phyloP scores from a whole-genome alignment of 2,888 invertebrate genomes.

The Mongoloraphidia duomilia region DNA sequence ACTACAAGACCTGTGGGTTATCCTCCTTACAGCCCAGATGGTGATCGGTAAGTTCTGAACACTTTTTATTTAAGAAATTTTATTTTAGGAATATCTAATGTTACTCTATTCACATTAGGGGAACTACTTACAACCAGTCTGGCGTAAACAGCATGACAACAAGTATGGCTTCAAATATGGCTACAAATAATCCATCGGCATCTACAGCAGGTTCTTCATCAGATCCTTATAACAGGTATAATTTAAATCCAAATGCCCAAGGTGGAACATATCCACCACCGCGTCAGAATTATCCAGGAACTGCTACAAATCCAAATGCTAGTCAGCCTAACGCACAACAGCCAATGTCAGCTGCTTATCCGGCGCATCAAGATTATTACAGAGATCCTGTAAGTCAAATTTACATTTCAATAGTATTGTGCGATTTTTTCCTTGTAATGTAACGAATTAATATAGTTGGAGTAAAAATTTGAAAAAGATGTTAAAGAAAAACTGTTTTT shows the following conservation, averaged over 20 bases:
- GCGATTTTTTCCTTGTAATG: too few species aligned
- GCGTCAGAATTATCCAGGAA: constrained; percentile 5
- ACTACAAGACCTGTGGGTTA: constrained; percentile 62
- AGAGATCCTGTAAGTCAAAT: constrained; percentile 27
- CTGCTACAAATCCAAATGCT: constrained; percentile 25
- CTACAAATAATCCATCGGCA: constrained; percentile 1
- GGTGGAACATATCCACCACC: constrained; percentile 23
- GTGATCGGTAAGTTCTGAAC: constrained; percentile 40
- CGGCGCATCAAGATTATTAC: constrained; percentile 40
- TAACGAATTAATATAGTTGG: background rate
- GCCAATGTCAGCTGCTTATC: constrained; percentile 34
- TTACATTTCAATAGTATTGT: background rate
- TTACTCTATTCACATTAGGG: constrained; percentile 1
- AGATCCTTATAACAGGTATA: constrained; percentile 26
- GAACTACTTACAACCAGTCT: background rate
- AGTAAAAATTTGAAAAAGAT: background rate
- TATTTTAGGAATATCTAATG: constrained; percentile 10
- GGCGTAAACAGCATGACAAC: constrained; percentile 9
- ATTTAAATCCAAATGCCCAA: constrained; percentile 14
- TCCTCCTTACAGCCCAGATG: constrained; percentile 59
- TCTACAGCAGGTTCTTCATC: constrained; percentile 15
- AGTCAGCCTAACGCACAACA: constrained; percentile 29
- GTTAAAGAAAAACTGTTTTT: constrained; percentile 3
- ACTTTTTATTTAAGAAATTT: constrained; percentile 3
- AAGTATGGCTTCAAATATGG: constrained; percentile 7